A percentile compares a stretch with the other conserved stretches of the same genome.
phyloP scores from a whole-genome alignment of 2,888 invertebrate species.

The Iselma pallidipennis region DNA sequence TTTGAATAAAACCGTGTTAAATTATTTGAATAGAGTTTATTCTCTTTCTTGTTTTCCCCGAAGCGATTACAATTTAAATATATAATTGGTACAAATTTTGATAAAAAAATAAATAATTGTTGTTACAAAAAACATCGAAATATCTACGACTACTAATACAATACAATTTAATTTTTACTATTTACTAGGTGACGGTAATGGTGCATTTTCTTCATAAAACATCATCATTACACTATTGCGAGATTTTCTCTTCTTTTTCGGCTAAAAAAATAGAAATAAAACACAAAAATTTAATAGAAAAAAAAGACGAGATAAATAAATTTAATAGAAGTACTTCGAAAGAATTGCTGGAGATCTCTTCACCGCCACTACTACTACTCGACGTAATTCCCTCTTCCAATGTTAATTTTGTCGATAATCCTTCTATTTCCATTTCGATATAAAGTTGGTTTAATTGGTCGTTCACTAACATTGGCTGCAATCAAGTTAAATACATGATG shows the following conservation, averaged over 20 bases:
- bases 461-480: conserved; percentile 69
- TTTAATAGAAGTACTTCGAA: conserved; percentile 44
- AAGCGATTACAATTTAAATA: too few relatives aligned
- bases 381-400: conserved; percentile 67
- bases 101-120: neutral
- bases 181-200: conserved; percentile 60
- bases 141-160: too few relatives aligned
- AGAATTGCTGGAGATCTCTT: conserved; percentile 44
- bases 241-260: conserved; percentile 55
- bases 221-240: conserved; percentile 68
- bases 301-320: conserved; percentile 3
- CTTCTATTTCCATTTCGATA: conserved; percentile 68
- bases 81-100: neutral
- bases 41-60: neutral
- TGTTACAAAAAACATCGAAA: conserved; percentile 12
- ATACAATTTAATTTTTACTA: conserved; percentile 3
- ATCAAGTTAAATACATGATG: conserved; percentile 10
- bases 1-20: neutral
- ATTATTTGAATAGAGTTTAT: neutral
- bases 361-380: conserved; percentile 56
- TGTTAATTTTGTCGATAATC: conserved; percentile 62
- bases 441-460: conserved; percentile 74
- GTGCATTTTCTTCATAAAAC: conserved; percentile 70
- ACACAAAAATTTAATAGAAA: conserved; percentile 10
- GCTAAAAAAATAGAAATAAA: conserved; percentile 45